A percentile compares a stretch with the other conserved stretches of the same genome.
Evolutionary conservation across 2,888 invertebrate species (phyloP).

Genomic region (Ariolimax columbianus): DNA sequence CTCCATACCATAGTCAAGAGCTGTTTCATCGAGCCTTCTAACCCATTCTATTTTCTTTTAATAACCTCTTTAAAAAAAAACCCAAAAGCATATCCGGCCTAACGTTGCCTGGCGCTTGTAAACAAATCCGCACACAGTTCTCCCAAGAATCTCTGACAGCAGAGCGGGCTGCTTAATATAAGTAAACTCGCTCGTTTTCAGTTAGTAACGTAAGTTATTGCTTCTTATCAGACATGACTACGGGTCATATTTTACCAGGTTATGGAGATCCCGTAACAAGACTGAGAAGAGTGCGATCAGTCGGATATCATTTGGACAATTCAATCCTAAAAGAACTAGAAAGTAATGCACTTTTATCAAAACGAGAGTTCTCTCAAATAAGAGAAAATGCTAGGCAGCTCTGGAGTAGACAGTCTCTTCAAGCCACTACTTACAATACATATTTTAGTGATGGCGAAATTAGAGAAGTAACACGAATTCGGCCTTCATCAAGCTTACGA

Average conservation of each 20-base stretch:
- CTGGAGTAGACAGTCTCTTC: slow-evolving; percentile 62
- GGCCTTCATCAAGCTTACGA: slow-evolving; percentile 69
- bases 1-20: too few species aligned
- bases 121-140: slow-evolving; percentile 41
- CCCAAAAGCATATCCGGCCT: slow-evolving; percentile 20
- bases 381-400: slow-evolving; percentile 63
- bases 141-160: neutral
- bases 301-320: slow-evolving; percentile 63
- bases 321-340: slow-evolving; percentile 59
- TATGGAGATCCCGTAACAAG: slow-evolving; percentile 69
- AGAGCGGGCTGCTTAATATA: too few species aligned
- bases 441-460: slow-evolving; percentile 60
- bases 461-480: slow-evolving; percentile 59
- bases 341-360: slow-evolving; percentile 56
- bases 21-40: too few species aligned
- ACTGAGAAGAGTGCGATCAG: slow-evolving; percentile 63
- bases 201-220: neutral
- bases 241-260: slow-evolving; percentile 72
- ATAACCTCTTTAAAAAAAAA: too few species aligned
- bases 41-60: too few species aligned
- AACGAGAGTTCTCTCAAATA: slow-evolving; percentile 62
- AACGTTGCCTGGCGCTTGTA: slow-evolving; percentile 65
- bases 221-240: slow-evolving; percentile 63
- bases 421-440: slow-evolving; percentile 68
- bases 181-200: neutral